Evolutionary conservation across 2,797 vertebrate species (phyloP).

Genomic region (Lithobates pipiens): DNA sequence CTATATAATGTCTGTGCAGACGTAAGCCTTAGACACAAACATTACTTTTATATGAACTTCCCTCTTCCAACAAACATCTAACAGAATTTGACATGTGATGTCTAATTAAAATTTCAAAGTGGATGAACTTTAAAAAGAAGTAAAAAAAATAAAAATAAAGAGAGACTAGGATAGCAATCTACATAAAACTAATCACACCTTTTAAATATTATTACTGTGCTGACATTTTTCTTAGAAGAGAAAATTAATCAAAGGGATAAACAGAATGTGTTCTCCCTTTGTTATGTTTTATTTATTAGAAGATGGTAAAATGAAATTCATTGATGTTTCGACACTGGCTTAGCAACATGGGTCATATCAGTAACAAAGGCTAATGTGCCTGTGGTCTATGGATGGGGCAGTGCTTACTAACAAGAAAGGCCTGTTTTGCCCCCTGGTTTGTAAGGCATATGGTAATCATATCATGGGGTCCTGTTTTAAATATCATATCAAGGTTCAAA

Average conservation of each 20-base stretch:
- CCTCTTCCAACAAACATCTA: constrained; percentile 19
- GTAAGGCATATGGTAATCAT: no score
- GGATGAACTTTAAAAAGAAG: constrained; percentile 34
- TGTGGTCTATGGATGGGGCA: no score
- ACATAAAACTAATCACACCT: constrained; percentile 8
- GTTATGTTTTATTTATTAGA: constrained; percentile 14
- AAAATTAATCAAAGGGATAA: constrained; percentile 20
- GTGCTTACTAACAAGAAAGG: no score
- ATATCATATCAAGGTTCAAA: no score
- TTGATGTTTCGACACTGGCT: background rate
- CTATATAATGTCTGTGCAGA: constrained; percentile 1
- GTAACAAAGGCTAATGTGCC: background rate
- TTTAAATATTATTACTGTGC: constrained; percentile 31
- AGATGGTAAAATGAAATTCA: constrained; percentile 18
- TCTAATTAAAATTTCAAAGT: constrained; percentile 38
- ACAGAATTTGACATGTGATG: background rate
- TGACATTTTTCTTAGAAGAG: constrained; percentile 31
- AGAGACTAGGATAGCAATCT: constrained; percentile 24
- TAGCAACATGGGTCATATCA: background rate
- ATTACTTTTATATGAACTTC: constrained; percentile 8
- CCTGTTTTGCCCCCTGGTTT: no score
- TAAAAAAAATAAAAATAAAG: constrained; percentile 10
- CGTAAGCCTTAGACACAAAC: background rate
- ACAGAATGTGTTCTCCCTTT: background rate
- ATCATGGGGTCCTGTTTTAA: no score